Conservation (phyloP, 2,888 invertebrate genomes). For the Embidobia sp. region DNA sequence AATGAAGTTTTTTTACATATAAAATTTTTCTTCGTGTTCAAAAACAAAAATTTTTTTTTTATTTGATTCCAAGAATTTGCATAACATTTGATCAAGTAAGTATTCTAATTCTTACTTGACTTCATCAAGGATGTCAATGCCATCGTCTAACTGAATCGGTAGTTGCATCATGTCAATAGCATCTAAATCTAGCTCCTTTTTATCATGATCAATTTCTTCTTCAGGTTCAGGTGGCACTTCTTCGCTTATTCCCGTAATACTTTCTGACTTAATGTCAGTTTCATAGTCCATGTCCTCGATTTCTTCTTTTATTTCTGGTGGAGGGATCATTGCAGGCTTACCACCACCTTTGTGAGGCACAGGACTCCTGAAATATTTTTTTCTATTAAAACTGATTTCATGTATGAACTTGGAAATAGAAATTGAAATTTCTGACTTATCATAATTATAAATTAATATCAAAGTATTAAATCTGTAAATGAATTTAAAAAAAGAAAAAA, state of each 20-base stretch:
- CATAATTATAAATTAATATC: too few species aligned
- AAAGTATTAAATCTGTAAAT: not conserved
- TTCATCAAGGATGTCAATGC: constrained; percentile 83
- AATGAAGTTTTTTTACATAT: too few species aligned
- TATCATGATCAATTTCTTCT: constrained; percentile 75
- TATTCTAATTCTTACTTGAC: constrained; percentile 79
- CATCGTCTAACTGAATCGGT: constrained; percentile 88
- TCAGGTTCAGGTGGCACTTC: constrained; percentile 71
- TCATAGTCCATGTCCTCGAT: constrained; percentile 77
- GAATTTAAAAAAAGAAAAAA: not conserved
- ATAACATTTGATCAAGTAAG: too few species aligned
- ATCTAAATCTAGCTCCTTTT: constrained; percentile 83
- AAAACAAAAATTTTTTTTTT: too few species aligned
- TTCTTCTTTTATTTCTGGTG: constrained; percentile 77
- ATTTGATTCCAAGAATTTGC: too few species aligned
- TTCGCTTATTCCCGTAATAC: constrained; percentile 67
- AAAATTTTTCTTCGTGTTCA: too few species aligned
- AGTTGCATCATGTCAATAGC: constrained; percentile 89
- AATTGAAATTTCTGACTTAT: too few species aligned
- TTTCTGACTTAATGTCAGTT: constrained; percentile 72
- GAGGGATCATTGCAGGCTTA: constrained; percentile 68
- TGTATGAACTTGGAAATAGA: too few species aligned
- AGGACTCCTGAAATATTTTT: constrained; percentile 69
- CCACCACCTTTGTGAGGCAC: constrained; percentile 67
- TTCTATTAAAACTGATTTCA: too few species aligned